Evolutionary conservation across 2,888 invertebrate species (phyloP), one percentile per base, ranked within the genome.

Genomic region (Xanthorhoe designata): DNA sequence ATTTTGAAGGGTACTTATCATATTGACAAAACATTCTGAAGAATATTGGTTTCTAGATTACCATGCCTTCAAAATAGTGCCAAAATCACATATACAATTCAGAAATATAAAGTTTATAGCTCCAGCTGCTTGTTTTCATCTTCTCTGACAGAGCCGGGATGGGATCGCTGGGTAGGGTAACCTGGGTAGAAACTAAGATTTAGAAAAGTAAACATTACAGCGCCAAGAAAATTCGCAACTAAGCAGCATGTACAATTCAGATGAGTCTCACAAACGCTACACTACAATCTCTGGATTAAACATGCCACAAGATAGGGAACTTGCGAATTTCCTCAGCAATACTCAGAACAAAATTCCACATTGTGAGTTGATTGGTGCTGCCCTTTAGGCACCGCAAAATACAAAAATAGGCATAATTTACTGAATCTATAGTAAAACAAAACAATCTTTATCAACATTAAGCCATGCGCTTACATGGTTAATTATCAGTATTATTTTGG

Each of bases 121-220:
- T 85, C 90, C 92, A 93, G 90, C 92, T 92, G 93, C 90, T 92
- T 92, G 92, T 92, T 93, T 90, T 88, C 87, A 75, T 88, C 88
- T 89, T 86, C 89, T 83, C 80, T 88, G 91, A 87, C 90, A 91
- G 90, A 80, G 87, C 90, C 89, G 87, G 91, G 92, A 91, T 84
- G 86, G 92, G 92, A 90, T 85, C 88, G 86, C 91, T 91, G 92
- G 92, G 85, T 86, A 88, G 90, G 92, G 89, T 88, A 74, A 89
- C 91, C 92, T 91, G 90, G 90, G 90, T 90, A 88, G 77, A 89
- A 89, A 87, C 78, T 82, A 83, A 61, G 38, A 61, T 80, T 82
- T 79, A 84, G 67, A 83, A 32, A 81, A 80, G 76, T 81, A 80
- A 82, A 77, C 70, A 84, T 75, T 76, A 80, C 74, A 69, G 70